Conservation (phyloP, 64 coral and sea anemone species). For the Astreopora myriophthalma region DNA sequence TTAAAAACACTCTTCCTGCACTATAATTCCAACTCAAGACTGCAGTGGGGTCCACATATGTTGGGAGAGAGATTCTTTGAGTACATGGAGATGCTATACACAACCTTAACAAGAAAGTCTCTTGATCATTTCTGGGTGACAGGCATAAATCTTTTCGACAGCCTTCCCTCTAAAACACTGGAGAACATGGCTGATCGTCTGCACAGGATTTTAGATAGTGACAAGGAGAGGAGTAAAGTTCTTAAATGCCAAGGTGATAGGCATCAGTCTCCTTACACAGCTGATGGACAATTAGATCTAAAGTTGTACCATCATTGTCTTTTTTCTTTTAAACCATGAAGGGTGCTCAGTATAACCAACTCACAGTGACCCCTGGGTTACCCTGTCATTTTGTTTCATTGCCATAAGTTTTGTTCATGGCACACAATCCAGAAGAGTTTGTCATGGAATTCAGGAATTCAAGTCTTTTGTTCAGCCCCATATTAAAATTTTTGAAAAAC, state of each 20-base stretch:
- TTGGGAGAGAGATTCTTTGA: conserved; percentile 72
- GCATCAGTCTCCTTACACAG: too few species aligned
- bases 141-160: conserved; percentile 68
- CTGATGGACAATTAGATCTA: too few species aligned
- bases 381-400: too few species aligned
- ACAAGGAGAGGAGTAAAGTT: conserved; percentile 64
- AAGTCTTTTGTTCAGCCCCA: too few species aligned
- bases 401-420: too few species aligned
- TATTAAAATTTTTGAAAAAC: too few species aligned
- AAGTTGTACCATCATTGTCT: too few species aligned
- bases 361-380: too few species aligned
- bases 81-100: conserved; percentile 42
- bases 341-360: too few species aligned
- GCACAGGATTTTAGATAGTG: conserved; percentile 34
- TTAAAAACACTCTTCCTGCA: conserved; percentile 79
- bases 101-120: conserved; percentile 7
- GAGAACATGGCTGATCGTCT: conserved; percentile 73
- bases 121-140: conserved; percentile 72
- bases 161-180: conserved; percentile 40
- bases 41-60: conserved; percentile 58
- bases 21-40: conserved; percentile 44
- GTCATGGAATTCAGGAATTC: too few species aligned
- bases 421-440: too few species aligned
- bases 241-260: conserved; percentile 42
- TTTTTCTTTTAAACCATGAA: too few species aligned